These are phyloP conservation scores for Hemiscyllium ocellatum DNA, from an alignment of 2,113 vertebrate species.

Conservation along the genomic window DNA sequence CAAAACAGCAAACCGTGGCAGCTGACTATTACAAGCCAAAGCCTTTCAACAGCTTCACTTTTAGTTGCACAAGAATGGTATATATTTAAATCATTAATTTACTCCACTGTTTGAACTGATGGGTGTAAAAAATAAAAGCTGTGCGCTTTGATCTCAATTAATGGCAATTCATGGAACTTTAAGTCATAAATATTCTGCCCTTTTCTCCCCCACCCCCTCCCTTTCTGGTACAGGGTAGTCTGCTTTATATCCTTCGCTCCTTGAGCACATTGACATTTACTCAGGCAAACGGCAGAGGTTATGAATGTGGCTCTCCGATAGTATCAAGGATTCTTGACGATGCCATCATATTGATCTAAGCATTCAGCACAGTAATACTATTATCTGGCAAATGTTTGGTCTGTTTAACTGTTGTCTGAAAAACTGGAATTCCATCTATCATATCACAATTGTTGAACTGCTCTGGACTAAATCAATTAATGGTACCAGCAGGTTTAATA, in stretches of 20 bases:
- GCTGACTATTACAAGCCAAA: background rate
- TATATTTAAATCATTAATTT: slow-evolving; percentile 33
- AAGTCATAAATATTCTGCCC: slow-evolving; percentile 65
- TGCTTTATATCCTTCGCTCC: slow-evolving; percentile 73
- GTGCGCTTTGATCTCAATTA: slow-evolving; percentile 70
- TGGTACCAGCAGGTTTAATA: slow-evolving; percentile 48
- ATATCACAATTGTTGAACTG: slow-evolving; percentile 57
- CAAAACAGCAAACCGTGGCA: background rate
- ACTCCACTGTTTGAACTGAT: slow-evolving; percentile 43
- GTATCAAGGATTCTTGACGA: slow-evolving; percentile 64
- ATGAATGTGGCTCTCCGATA: slow-evolving; percentile 66
- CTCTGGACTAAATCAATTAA: slow-evolving; percentile 67
- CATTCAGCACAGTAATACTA: slow-evolving; percentile 55
- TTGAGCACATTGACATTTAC: slow-evolving; percentile 62
- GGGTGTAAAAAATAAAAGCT: slow-evolving; percentile 60
- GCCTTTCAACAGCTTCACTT: background rate
- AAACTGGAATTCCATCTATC: slow-evolving; percentile 64
- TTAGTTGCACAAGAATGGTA: background rate
- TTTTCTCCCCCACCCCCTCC: slow-evolving; percentile 57
- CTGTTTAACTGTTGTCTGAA: slow-evolving; percentile 65
- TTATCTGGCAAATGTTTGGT: slow-evolving; percentile 65
- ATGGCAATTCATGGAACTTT: slow-evolving; percentile 68
- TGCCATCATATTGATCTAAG: slow-evolving; percentile 58
- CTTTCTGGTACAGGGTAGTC: slow-evolving; percentile 59
- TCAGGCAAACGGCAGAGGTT: slow-evolving; percentile 72